Conservation (phyloP, 2,797 vertebrate species). For the Chaenodraco wilsoni region DNA sequence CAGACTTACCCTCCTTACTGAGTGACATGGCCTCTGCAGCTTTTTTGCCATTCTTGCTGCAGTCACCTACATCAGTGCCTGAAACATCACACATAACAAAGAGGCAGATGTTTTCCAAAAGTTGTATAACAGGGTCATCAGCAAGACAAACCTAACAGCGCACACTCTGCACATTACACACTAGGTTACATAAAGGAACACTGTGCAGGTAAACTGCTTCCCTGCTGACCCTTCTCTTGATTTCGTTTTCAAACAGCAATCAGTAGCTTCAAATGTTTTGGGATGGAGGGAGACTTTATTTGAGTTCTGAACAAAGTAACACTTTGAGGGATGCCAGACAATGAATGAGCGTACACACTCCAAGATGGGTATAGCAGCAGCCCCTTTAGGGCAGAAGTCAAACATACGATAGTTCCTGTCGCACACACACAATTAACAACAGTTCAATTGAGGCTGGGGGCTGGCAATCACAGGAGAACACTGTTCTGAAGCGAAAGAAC, state of each 20-base stretch:
- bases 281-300: constrained; percentile 31
- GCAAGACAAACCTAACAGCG: constrained; percentile 1
- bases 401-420: constrained; percentile 13
- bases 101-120: constrained; percentile 6
- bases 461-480: background rate
- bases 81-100: constrained; percentile 53
- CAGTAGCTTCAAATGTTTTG: background rate
- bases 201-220: constrained; percentile 40
- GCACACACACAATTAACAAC: constrained; percentile 3
- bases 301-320: constrained; percentile 51
- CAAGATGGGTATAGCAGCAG: constrained; percentile 36
- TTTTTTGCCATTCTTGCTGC: constrained; percentile 89
- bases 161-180: constrained; percentile 14
- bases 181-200: constrained; percentile 38
- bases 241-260: constrained; percentile 9
- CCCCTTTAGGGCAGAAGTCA: constrained; percentile 31
- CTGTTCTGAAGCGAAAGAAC: constrained; percentile 26
- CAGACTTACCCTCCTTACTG: constrained; percentile 91
- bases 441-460: background rate
- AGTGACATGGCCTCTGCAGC: constrained; percentile 92
- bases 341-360: constrained; percentile 55
- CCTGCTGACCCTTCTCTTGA: background rate
- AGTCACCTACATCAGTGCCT: constrained; percentile 89
- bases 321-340: constrained; percentile 66
- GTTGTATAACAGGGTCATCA: constrained; percentile 9